Conservation (phyloP, 2,113 vertebrate species). For the Steatornis caripensis region DNA sequence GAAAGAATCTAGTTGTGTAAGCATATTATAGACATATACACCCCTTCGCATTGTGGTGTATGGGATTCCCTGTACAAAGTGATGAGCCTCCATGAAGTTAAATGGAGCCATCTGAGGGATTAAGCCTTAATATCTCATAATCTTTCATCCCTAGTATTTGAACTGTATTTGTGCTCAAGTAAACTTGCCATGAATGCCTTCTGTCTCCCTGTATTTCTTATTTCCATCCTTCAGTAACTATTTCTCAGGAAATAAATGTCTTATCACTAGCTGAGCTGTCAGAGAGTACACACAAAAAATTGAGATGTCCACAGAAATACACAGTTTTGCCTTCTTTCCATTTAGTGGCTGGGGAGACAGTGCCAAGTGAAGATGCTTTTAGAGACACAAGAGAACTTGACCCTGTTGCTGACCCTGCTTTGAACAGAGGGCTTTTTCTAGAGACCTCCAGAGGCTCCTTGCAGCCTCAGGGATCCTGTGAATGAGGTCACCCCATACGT, state of each 20-base stretch:
- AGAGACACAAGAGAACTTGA: neutral
- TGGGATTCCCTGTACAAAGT: neutral
- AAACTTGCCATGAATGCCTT: neutral
- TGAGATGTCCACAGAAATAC: neutral
- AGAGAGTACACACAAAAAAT: neutral
- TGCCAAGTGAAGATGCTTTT: neutral
- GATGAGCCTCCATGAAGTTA: neutral
- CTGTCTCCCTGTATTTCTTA: neutral
- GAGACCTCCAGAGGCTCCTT: neutral
- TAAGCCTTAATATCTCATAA: neutral
- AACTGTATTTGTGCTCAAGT: neutral
- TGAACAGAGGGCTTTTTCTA: neutral
- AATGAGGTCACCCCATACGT: neutral
- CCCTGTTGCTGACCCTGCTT: neutral
- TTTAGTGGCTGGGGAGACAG: neutral
- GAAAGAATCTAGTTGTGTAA: neutral
- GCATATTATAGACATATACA: neutral
- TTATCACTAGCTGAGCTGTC: neutral
- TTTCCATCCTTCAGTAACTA: neutral
- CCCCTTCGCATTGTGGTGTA: no score
- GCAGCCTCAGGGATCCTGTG: neutral
- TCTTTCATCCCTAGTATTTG: neutral
- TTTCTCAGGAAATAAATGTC: neutral
- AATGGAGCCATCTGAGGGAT: neutral
- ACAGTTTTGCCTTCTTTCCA: neutral